Base-by-base conservation (phyloP, 2,797 vertebrate species). In the Pangasius sanitwongsei region DNA sequence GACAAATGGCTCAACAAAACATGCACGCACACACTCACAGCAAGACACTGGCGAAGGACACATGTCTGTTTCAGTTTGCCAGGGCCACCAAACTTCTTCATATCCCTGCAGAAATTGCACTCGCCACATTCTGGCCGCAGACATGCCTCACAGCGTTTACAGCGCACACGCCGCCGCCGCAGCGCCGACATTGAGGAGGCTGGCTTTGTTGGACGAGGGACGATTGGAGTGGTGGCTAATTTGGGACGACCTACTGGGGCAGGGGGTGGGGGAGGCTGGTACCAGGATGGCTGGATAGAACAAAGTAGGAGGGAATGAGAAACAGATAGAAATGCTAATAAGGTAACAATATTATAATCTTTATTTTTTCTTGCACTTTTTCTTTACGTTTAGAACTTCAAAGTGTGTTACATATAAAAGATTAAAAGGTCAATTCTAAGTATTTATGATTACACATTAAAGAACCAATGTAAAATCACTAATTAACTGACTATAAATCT, bases 31-130 rank as follows among this genome's bases (percentile, higher is more conserved):
- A 28, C 81, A 91, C 97, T 97, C 93, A 99, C 98, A 90, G 97
- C 97, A 53, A 99, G 96, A 94, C 98, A 99, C 88, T 99, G 98
- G 57, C 98, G 95, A 9, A 98, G 96, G 84, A 99, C 96, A 83
- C 98, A 99, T 83, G 98, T 99, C 95, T 99, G 98, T 93, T 99
- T 99, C 89, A 99, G 97, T 81, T 98, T 97, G 74, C 98, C 98
- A 2, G 98, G 98, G 0, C 98, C 98, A 0, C 98, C 98, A 7
- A 99, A 99, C 93, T 99, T 99, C 95, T 99, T 99, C 98, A 99
- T 99, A 95, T 99, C 98, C 92, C 97, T 97, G 95, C 98, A 99
- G 94, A 99, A 99, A 95, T 99, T 98, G 94, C 98, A 99, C 88
- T 98, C 97, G 37, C 98, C 98, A 90, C 98, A 99, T 92, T 99